Conservation (phyloP, 2,888 invertebrate species). For the Eupsilia transversa region DNA sequence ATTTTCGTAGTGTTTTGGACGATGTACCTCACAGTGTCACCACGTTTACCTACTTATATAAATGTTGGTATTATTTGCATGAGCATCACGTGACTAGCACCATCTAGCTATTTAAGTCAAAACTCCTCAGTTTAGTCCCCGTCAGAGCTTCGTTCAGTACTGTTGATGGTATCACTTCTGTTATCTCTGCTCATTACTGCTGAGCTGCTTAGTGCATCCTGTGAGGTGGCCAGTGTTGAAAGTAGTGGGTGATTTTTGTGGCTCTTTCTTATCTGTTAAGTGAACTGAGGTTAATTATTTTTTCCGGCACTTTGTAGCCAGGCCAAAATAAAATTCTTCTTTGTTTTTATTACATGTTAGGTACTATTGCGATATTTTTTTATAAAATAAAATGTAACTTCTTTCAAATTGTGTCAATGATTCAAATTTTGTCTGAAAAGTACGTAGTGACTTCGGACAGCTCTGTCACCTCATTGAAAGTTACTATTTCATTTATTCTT, state of each 20-base stretch:
- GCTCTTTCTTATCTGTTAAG: constrained; percentile 4
- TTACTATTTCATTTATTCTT: too few species aligned
- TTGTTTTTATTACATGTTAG: background rate
- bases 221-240: constrained; percentile 31
- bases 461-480: too few species aligned
- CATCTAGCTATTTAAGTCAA: background rate
- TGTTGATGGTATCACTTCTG: constrained; percentile 36
- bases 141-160: constrained; percentile 19
- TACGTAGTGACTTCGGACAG: too few species aligned
- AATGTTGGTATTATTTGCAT: background rate
- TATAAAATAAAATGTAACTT: too few species aligned
- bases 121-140: constrained; percentile 12
- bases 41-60: background rate
- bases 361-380: background rate
- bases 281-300: constrained; percentile 4
- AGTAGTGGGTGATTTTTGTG: constrained; percentile 7
- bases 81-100: constrained; percentile 3
- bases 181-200: constrained; percentile 48
- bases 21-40: background rate
- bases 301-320: background rate
- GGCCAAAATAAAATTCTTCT: background rate
- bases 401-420: too few species aligned
- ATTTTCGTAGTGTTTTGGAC: too few species aligned
- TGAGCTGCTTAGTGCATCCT: constrained; percentile 33
- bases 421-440: too few species aligned